Evolutionary conservation across 2,113 vertebrate species (phyloP), one percentile per base, ranked within the genome.

Genomic region (Tursiops truncatus): DNA sequence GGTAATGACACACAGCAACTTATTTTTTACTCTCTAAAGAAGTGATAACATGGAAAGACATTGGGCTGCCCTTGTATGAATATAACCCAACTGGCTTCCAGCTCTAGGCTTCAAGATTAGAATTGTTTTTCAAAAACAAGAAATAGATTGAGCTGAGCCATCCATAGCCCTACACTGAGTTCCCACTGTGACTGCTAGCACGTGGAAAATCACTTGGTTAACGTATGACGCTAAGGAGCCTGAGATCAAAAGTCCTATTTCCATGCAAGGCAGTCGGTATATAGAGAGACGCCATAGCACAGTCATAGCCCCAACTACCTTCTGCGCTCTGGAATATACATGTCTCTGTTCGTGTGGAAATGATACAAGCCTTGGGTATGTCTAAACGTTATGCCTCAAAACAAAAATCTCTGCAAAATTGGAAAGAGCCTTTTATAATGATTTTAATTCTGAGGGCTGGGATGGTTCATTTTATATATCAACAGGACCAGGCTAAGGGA

Each of bases 11-110:
- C 33, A 65, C 0, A 63, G n/a, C 38, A 41, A 89, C 41, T 97
- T 91, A 65, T 62, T 87, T 94, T 85, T 81, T 8, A 81, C 50
- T 70, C 91, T 70, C 44, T 92, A 80, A 93, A 82, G 79, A 96
- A 93, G 56, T 38, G 10, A 23, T 56, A 76, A 36, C 70, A 36
- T 79, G n/a, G 58, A 90, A 96, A 65, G 53, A 81, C 77, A 86
- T 3, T 13, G 68, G 70, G 56, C 28, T 44, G 31, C n/a, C 15
- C 20, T 81, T 21, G 3, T 47, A 56, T 17, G 41, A 82, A 60
- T 62, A 47, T 31, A 71, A 56, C 9, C 28, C 90, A 92, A 5
- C 60, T 23, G 13, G 86, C 62, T 96, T 70, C 60, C 68, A 76
- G 88, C 12, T 82, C n/a, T 20, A 65, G 53, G 36, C 62, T 91